Conservation (phyloP, 2,888 invertebrate species). For the Caenorhabditis sp. region DNA sequence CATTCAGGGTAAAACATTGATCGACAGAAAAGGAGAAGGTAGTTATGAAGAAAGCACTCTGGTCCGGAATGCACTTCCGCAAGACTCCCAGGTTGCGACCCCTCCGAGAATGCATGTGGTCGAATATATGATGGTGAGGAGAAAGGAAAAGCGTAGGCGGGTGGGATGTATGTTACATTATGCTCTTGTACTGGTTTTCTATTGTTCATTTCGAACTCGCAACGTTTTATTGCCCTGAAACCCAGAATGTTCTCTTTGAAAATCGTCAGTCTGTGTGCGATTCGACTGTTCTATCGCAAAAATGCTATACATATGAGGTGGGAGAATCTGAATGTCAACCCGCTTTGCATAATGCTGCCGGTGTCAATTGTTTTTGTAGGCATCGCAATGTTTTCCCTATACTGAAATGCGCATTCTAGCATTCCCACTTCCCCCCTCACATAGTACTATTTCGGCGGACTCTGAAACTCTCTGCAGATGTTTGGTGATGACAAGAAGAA, state of each 20-base stretch:
- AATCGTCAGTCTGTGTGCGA: background rate
- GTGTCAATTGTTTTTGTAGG: conserved; percentile 29
- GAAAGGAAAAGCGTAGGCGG: background rate
- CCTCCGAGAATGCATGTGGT: conserved; percentile 70
- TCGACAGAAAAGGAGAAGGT: conserved; percentile 74
- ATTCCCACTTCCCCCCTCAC: conserved; percentile 10
- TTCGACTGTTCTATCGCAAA: too few species aligned
- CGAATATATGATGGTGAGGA: conserved; percentile 72
- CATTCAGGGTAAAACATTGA: conserved; percentile 67
- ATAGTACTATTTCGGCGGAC: conserved; percentile 33
- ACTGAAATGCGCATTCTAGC: conserved; percentile 11
- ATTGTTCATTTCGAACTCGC: conserved; percentile 1
- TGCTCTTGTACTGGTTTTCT: too few species aligned
- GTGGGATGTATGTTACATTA: conserved; percentile 6
- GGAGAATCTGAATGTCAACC: background rate
- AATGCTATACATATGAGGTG: background rate
- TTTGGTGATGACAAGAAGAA: conserved; percentile 69
- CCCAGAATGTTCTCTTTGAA: background rate
- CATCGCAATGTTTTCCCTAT: conserved; percentile 29
- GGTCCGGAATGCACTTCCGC: conserved; percentile 61
- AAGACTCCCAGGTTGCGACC: conserved; percentile 49
- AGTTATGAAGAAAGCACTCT: conserved; percentile 73
- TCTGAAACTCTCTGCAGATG: conserved; percentile 61
- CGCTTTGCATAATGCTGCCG: conserved; percentile 42
- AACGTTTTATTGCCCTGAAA: background rate